These are phyloP conservation scores for Trematocara stigmaticum DNA, from an alignment of 2,113 vertebrate species.

Conservation along the genomic window DNA sequence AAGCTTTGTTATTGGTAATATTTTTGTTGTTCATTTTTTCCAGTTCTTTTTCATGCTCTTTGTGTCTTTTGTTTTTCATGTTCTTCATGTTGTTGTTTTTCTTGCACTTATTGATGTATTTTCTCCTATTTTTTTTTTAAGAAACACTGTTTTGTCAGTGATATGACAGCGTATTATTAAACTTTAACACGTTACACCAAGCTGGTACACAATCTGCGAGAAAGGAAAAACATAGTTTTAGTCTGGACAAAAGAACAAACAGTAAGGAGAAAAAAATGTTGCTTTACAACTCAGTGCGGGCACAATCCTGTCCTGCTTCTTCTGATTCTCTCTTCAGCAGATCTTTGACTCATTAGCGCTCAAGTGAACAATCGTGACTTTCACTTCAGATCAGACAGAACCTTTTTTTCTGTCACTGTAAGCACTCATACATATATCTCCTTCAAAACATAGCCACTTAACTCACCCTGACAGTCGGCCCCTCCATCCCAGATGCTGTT, in stretches of 20 bases:
- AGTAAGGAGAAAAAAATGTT: neutral
- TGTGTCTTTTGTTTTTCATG: neutral
- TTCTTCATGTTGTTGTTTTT: neutral
- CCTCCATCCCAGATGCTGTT: neutral
- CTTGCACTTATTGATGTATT: neutral
- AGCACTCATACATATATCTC: neutral
- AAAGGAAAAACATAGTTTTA: neutral
- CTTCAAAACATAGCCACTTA: conserved; percentile 24
- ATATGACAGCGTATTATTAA: neutral
- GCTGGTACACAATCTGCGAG: neutral
- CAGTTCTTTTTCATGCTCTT: neutral
- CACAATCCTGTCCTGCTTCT: neutral
- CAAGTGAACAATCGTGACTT: neutral
- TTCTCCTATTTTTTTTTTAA: neutral
- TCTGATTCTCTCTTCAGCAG: neutral
- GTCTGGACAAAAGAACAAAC: neutral
- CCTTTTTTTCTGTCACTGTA: neutral
- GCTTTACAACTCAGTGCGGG: neutral
- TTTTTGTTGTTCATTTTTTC: neutral
- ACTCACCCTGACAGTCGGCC: conserved; percentile 1
- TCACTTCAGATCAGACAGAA: neutral
- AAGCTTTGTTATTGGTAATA: neutral
- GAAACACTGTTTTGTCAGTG: neutral
- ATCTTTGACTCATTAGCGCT: neutral
- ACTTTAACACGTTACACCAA: neutral